phyloP scores from a whole-genome alignment of 2,888 invertebrate genomes.

The Oscheius sp. region DNA sequence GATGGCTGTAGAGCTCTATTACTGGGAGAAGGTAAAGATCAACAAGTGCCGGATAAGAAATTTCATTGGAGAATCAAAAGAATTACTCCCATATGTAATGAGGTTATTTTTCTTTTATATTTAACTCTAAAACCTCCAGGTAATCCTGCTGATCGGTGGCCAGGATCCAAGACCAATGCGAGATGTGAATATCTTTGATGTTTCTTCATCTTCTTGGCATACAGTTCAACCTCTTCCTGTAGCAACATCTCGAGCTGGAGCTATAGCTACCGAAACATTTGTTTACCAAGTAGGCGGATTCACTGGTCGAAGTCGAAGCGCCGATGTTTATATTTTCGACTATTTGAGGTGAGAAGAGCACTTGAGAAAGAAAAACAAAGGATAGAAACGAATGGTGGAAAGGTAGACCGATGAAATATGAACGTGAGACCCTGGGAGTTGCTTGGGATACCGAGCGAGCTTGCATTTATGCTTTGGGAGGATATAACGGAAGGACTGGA shows the following conservation, averaged over 20 bases:
- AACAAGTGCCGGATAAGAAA: neutral
- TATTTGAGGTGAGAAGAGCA: no score
- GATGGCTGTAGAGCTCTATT: neutral
- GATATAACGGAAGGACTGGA: neutral
- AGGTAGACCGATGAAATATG: conserved; percentile 3
- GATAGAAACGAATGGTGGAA: no score
- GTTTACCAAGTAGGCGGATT: no score
- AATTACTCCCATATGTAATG: neutral
- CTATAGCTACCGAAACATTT: no score
- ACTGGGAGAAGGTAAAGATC: neutral
- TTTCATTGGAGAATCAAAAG: neutral
- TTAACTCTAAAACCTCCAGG: neutral
- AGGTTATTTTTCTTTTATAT: neutral
- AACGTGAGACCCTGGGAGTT: neutral
- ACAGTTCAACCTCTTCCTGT: no score
- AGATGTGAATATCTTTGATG: conserved; percentile 42
- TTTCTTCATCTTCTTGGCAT: no score
- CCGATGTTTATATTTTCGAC: no score
- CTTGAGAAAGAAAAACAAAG: no score
- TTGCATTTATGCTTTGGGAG: neutral
- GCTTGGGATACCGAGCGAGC: neutral
- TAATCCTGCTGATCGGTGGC: conserved; percentile 38
- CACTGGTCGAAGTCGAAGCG: no score
- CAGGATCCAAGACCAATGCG: conserved; percentile 43
- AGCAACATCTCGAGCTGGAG: no score